phyloP scores from a whole-genome alignment of 2,888 invertebrate genomes.

The Tetranychus piercei region DNA sequence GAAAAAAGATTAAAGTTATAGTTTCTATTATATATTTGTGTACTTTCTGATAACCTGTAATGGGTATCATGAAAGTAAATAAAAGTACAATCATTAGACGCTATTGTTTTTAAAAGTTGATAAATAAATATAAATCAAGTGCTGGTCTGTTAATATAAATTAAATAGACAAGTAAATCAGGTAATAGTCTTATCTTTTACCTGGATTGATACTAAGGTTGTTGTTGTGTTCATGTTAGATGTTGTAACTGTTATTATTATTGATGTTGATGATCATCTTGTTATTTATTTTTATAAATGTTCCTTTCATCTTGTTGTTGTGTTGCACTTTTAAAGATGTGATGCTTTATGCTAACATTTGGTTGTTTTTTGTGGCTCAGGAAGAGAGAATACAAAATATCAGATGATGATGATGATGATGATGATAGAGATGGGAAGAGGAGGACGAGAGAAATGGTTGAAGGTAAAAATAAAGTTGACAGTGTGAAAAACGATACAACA shows the following conservation, averaged over 20 bases:
- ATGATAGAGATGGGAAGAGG: no score
- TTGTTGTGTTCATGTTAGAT: not conserved
- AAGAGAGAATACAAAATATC: not conserved
- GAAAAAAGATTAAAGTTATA: no score
- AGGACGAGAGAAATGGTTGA: not conserved
- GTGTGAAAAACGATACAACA: not conserved
- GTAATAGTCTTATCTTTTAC: not conserved
- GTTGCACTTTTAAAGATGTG: not conserved
- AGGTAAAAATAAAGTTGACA: not conserved
- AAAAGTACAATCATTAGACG: not conserved
- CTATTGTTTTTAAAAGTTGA: not conserved
- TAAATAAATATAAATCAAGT: not conserved
- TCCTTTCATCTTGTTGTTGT: not conserved
- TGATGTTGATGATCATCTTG: not conserved
- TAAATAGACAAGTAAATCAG: not conserved
- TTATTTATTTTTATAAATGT: not conserved
- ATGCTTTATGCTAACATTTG: not conserved
- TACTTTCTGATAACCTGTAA: no score
- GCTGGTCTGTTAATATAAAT: not conserved
- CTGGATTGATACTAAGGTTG: not conserved
- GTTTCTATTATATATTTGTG: no score
- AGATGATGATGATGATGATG: not conserved
- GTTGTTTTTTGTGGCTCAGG: not conserved
- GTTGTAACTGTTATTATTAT: not conserved
- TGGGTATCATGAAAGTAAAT: not conserved